These are phyloP conservation scores for Cryptus armator DNA, from an alignment of 2,888 invertebrate species.

Conservation along the genomic window DNA sequence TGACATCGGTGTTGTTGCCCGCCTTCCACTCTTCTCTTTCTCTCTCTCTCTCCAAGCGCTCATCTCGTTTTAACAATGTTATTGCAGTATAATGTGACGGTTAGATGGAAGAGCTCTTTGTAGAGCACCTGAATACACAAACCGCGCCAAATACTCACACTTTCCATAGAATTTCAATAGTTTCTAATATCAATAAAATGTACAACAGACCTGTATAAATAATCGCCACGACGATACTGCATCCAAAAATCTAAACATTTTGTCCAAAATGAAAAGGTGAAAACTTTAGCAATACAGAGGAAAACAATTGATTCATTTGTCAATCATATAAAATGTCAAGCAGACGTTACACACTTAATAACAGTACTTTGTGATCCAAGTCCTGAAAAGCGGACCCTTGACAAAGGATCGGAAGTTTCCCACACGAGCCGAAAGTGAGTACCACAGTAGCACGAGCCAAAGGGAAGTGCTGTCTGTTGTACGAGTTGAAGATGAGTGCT, in stretches of 20 bases:
- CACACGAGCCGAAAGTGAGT: too few species aligned
- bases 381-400: too few species aligned
- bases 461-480: too few species aligned
- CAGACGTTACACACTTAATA: not conserved
- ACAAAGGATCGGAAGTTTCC: too few species aligned
- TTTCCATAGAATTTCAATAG: slow-evolving; percentile 7
- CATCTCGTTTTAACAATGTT: slow-evolving; percentile 32
- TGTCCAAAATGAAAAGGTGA: not conserved
- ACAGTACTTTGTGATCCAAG: too few species aligned
- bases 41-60: too few species aligned
- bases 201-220: not conserved
- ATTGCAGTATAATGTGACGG: slow-evolving; percentile 10
- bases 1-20: not conserved
- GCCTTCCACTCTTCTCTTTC: not conserved
- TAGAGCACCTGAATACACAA: slow-evolving; percentile 9
- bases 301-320: not conserved
- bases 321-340: not conserved
- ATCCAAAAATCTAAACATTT: not conserved
- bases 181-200: not conserved
- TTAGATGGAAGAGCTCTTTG: slow-evolving; percentile 21
- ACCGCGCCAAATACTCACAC: not conserved
- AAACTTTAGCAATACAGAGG: not conserved
- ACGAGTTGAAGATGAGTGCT: too few species aligned
- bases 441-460: too few species aligned
- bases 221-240: not conserved